Conservation (phyloP, 2,797 vertebrate species). For the Pristis pectinata region DNA sequence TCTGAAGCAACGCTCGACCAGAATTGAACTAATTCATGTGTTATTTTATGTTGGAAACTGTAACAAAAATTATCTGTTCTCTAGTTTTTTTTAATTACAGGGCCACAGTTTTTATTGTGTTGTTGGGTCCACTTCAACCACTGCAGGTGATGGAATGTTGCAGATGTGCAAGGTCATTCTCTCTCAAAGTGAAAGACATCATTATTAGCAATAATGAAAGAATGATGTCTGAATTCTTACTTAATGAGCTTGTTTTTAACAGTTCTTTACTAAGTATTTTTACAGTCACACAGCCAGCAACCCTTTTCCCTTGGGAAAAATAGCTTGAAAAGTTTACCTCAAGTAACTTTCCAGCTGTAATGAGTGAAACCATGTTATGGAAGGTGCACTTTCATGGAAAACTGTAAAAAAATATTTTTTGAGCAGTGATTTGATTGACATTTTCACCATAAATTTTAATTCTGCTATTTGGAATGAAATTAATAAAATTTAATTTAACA, state of each 20-base stretch:
- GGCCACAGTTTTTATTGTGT: not conserved
- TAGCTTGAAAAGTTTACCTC: conserved; percentile 1
- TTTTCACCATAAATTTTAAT: not conserved
- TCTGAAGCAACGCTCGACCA: not conserved
- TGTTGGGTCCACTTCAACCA: not conserved
- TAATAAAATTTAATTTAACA: not conserved
- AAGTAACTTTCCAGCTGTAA: conserved; percentile 18
- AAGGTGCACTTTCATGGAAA: not conserved
- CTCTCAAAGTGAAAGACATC: conserved; percentile 11
- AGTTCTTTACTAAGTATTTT: not conserved
- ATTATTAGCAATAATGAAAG: conserved; percentile 28
- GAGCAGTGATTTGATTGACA: not conserved
- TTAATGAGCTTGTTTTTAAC: conserved; percentile 22
- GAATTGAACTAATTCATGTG: not conserved
- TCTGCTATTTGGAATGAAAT: not conserved
- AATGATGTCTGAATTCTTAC: not conserved
- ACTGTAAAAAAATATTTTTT: not conserved
- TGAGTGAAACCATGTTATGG: not conserved
- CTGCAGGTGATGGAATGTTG: conserved; percentile 18
- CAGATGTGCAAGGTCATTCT: conserved; percentile 1
- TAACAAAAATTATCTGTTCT: not conserved
- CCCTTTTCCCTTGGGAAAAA: not conserved
- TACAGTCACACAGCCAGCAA: not conserved
- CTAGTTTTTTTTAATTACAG: not conserved
- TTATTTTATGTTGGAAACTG: not conserved